Evolutionary conservation across 2,113 vertebrate species (phyloP), one percentile per base, ranked within the genome.

Genomic region (Pelecanus crispus): DNA sequence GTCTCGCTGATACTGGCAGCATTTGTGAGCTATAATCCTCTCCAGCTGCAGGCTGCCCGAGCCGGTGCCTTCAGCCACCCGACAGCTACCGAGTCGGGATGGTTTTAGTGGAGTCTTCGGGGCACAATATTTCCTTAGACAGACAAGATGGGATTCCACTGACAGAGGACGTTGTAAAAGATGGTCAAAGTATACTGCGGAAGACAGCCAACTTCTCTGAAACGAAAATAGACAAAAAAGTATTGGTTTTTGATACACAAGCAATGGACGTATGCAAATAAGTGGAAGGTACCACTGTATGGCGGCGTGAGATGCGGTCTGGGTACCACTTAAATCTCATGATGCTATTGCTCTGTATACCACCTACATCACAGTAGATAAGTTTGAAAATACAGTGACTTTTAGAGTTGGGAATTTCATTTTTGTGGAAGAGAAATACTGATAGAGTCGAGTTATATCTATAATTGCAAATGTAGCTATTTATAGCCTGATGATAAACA

Each of bases 21-120:
- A 10, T 70, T 97, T 96, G 95, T 89, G 95, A 97, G 97, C 95
- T 97, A 10, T 84, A 97, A 98, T 97, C 97, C 96, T 95, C 91
- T 95, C 83, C 86, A 86, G 83, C 84, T 93, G 95, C 80, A 78
- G 92, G 91, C 86, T 96, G 96, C 88, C 81, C 9, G 18, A 97
- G 95, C 36, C 63, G 96, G 88, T 70, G 93, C 90, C 94, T 84
- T 85, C 92, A 87, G 95, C 92, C 78, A n/a, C 90, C 29, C 36
- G 34, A 81, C 91, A 96, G 93, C 85, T 82, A 95, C 59, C 3
- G 6, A 92, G 75, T 88, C 15, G 32, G 85, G 73, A 34, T 16
- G 29, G 38, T 92, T 88, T 80, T 85, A 81, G 65, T 56, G 73
- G 63, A 82, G 77, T 82, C 80, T 96, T 72, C 4, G 22, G 84